A percentile compares a stretch with the other conserved stretches of the same genome.
These are phyloP conservation scores for Lithobius niger DNA, from an alignment of 1,140 invertebrate species.

Conservation along the genomic window DNA sequence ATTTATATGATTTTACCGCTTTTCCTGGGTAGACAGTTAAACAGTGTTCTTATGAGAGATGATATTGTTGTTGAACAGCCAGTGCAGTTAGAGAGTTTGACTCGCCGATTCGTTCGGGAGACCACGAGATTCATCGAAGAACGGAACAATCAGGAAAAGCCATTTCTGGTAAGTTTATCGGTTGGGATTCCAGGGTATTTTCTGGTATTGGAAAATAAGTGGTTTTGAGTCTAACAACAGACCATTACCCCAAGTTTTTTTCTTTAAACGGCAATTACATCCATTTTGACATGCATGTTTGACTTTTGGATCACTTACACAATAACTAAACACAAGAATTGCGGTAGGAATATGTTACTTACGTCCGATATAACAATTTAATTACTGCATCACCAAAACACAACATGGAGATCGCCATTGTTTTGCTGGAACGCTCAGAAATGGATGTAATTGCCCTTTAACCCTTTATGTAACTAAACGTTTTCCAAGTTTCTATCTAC, in stretches of 20 bases:
- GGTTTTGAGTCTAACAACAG: background rate
- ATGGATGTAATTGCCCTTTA: too few species aligned
- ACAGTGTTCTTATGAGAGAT: conserved; percentile 27
- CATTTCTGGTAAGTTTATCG: conserved; percentile 5
- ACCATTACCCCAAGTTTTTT: background rate
- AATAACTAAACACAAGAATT: too few species aligned
- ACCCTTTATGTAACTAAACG: too few species aligned
- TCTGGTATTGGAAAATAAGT: too few species aligned
- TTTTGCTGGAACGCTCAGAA: too few species aligned
- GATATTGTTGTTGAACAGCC: conserved; percentile 22
- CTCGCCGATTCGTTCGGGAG: conserved; percentile 20
- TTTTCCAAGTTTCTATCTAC: too few species aligned
- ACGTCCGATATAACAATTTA: too few species aligned
- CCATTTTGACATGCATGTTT: background rate
- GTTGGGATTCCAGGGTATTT: too few species aligned
- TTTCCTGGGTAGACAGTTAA: conserved; percentile 22
- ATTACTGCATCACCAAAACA: too few species aligned
- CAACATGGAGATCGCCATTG: too few species aligned
- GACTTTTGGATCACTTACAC: background rate
- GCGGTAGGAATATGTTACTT: too few species aligned
- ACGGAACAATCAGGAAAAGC: background rate
- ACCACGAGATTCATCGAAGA: conserved; percentile 17
- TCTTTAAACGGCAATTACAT: background rate
- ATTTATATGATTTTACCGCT: background rate
- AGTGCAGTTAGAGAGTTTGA: conserved; percentile 20